These are phyloP conservation scores for Nebria salina DNA, from an alignment of 2,888 invertebrate genomes.

Conservation along the genomic window DNA sequence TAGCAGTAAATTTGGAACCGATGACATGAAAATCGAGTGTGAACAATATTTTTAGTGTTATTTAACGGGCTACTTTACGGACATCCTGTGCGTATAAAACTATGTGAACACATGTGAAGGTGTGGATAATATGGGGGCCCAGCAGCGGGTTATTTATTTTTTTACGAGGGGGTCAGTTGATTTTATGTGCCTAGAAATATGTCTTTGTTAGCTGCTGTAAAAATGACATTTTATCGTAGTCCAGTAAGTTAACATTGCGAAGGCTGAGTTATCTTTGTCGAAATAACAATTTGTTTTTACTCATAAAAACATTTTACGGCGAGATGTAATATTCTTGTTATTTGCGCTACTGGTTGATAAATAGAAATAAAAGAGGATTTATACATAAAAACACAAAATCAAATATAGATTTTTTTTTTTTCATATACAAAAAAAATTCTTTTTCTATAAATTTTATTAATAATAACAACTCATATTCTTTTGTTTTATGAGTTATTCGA, in stretches of 20 bases:
- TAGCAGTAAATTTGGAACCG: background rate
- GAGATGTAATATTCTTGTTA: constrained; percentile 36
- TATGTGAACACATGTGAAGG: background rate
- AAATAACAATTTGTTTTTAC: constrained; percentile 46
- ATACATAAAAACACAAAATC: background rate
- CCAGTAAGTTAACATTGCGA: constrained; percentile 3
- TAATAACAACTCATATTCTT: too few species aligned
- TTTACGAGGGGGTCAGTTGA: background rate
- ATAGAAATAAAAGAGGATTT: constrained; percentile 7
- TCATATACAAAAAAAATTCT: background rate
- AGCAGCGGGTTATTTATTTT: background rate
- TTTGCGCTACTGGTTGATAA: constrained; percentile 37
- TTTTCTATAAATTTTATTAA: too few species aligned
- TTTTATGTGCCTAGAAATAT: background rate
- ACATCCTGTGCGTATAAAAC: background rate
- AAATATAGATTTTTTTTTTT: background rate
- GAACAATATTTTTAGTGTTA: constrained; percentile 1
- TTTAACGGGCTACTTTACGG: background rate
- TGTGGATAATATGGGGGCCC: background rate
- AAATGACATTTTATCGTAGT: background rate
- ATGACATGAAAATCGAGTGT: background rate
- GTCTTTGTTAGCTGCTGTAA: background rate
- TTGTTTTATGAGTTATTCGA: too few species aligned
- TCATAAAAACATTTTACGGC: constrained; percentile 40
- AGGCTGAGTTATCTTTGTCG: constrained; percentile 32